Conservation (phyloP, 2,888 invertebrate species). For the Marasmarcha lunaedactyla region DNA sequence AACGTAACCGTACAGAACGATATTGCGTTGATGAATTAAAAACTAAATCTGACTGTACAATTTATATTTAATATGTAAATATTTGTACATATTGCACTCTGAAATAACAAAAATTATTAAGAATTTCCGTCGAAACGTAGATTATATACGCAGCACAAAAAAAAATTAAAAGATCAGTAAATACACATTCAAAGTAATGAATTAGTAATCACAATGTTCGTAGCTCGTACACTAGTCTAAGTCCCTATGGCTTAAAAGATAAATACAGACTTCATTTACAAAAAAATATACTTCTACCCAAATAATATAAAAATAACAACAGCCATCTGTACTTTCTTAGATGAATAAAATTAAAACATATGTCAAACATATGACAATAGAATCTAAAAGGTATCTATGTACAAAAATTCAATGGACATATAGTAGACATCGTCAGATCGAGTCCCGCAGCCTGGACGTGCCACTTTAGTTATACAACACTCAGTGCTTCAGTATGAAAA, state of each 20-base stretch:
- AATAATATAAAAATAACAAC: slow-evolving; percentile 71
- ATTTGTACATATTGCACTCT: slow-evolving; percentile 83
- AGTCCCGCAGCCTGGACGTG: slow-evolving; percentile 52
- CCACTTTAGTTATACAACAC: slow-evolving; percentile 51
- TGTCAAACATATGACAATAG: slow-evolving; percentile 69
- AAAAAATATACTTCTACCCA: slow-evolving; percentile 69
- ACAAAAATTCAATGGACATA: slow-evolving; percentile 46
- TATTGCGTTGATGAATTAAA: slow-evolving; percentile 67
- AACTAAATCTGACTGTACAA: slow-evolving; percentile 68
- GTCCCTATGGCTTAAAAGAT: slow-evolving; percentile 67
- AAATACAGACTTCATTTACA: slow-evolving; percentile 70
- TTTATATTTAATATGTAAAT: slow-evolving; percentile 70
- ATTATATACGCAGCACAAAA: slow-evolving; percentile 51
- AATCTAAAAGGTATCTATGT: slow-evolving; percentile 63
- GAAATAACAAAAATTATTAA: slow-evolving; percentile 66
- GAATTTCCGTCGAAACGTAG: slow-evolving; percentile 58
- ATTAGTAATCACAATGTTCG: slow-evolving; percentile 59
- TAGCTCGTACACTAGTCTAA: slow-evolving; percentile 61
- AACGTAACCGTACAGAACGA: slow-evolving; percentile 51
- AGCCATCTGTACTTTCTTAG: slow-evolving; percentile 71
- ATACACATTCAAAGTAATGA: slow-evolving; percentile 55
- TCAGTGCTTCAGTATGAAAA: slow-evolving; percentile 29
- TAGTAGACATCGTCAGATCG: slow-evolving; percentile 25
- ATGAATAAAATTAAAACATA: slow-evolving; percentile 69
- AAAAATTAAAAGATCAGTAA: slow-evolving; percentile 38